Evolutionary conservation across 64 coral and sea anemone species (phyloP), one percentile per base, ranked within the genome.

Genomic region (Actinia equina): DNA sequence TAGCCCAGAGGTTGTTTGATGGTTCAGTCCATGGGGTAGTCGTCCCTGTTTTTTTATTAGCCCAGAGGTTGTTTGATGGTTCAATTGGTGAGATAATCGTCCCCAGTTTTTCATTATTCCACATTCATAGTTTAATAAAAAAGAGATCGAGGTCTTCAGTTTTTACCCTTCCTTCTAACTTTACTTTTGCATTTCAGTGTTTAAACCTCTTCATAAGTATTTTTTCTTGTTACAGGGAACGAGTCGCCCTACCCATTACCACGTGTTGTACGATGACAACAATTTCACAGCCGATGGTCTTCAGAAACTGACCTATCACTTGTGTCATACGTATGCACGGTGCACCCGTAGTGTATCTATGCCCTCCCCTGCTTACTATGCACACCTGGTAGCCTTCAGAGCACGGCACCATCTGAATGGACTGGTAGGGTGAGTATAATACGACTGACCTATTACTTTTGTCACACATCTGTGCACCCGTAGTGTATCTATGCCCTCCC

Each of bases 221-320:
- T 41, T 2, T 30, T 37, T 13, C n/a, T 74, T 74, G 25, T 74
- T 74, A 42, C 27, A 92, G 91, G 91, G 91, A 56, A 92, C 91
- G 67, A 96, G 91, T 43, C 94, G 94, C 19, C 91, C 94, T 6
- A 96, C 94, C 70, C 94, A 96, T 43, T 96, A 96, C 86, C 94
- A 96, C 26, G 94, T 96, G 27, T 51, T 95, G 37, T 95, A 91
- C 63, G 93, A 95, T 56, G 93, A 95, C 26, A 91, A 95, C 30
- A 22, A 61, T 12, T 95, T 95, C 54, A 61, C 25, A 2, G 94
- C 94, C 2, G 90, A 95, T 78, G 62, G 71, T 18, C 87, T 95
- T 54, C 94, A 95, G 14, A 62, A 84, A 42, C 90, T 95, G 22
- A 95, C 94, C 12, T 95, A 92, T 86, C 94, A 95, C 15, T 81